Evolutionary conservation across 2,797 vertebrate species (phyloP).

Genomic region (Valencia hispanica): DNA sequence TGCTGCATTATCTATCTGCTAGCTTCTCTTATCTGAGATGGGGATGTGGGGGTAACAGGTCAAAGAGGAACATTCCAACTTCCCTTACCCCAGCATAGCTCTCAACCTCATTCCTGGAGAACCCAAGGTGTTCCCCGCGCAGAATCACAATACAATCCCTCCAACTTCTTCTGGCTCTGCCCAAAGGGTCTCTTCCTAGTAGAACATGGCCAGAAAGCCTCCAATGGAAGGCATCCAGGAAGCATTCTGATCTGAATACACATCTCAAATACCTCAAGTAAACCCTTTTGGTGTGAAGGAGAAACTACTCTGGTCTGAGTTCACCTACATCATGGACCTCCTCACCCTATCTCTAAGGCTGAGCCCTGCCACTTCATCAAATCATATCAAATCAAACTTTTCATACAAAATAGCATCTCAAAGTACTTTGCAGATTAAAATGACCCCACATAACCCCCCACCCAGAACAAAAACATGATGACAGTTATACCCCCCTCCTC

Average conservation of each 20-base stretch:
- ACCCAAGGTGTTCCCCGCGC: not conserved
- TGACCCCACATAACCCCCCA: too few species aligned
- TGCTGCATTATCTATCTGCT: not conserved
- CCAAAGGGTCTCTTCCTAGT: not conserved
- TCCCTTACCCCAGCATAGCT: not conserved
- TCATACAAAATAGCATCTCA: too few species aligned
- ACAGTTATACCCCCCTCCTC: too few species aligned
- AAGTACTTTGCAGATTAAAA: too few species aligned
- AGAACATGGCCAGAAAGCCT: not conserved
- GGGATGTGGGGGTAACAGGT: conserved; percentile 12
- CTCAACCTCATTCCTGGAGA: not conserved
- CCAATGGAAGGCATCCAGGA: not conserved
- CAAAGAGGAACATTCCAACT: not conserved
- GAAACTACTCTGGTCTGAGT: not conserved
- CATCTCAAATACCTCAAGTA: not conserved
- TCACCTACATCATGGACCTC: not conserved
- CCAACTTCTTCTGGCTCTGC: not conserved
- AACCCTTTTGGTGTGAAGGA: too few species aligned
- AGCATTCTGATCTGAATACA: not conserved
- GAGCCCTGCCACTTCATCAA: too few species aligned
- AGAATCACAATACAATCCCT: not conserved
- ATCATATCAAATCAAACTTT: too few species aligned
- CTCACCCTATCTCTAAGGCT: not conserved
- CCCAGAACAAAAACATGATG: too few species aligned
- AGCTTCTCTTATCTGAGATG: not conserved